Base-by-base conservation (phyloP, 2,888 invertebrate genomes). In the Synanthedon tipuliformis region DNA sequence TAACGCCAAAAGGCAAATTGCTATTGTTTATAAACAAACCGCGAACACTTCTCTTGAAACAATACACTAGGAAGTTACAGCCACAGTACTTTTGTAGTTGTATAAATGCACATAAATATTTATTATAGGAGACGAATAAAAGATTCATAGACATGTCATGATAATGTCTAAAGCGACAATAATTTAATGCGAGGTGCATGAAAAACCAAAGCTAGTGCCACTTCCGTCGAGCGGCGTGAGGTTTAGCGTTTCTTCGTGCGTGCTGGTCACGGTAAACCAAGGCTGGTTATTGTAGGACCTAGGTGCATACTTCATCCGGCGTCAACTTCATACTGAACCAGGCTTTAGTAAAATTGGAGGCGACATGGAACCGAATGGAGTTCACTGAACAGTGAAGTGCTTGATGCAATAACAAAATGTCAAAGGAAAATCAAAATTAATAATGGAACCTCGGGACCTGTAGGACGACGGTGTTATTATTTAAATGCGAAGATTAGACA, bases 11-110 rank as follows among this genome's bases (percentile, higher is more conserved):
- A 76, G 78, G 78, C 71, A 75, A 76, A 77, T 78, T 75, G 71
- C 77, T 72, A 78, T 79, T 78, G 78, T 79, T 73, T 77, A 76
- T 78, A 75, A 75, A 73, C 74, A 65, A 74, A 76, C 71, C 68
- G 72, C 69, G 64, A 74, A 75, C 71, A 73, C 68, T 69, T 75
- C 71, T 69, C 69, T 66, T 61, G 68, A 71, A 77, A 78, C 78
- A 78, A 78, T 78, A 71, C 71, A 73, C 70, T 66, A 77, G 78
- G 78, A 78, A 78, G 78, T 78, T 69, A 64, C 59, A 78, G 78
- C 78, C 68, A 64, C 59, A 64, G 64, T 60, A 64, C 63, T 67
- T 69, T 69, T 66, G 63, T 64, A 64, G 62, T 61, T 34, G 7
- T 54, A 53, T 56, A 53, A 50, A 51, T 54, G 54, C 13, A 15